Evolutionary conservation across 2,113 vertebrate species (phyloP).

Genomic region (Tragelaphus buxtoni): DNA sequence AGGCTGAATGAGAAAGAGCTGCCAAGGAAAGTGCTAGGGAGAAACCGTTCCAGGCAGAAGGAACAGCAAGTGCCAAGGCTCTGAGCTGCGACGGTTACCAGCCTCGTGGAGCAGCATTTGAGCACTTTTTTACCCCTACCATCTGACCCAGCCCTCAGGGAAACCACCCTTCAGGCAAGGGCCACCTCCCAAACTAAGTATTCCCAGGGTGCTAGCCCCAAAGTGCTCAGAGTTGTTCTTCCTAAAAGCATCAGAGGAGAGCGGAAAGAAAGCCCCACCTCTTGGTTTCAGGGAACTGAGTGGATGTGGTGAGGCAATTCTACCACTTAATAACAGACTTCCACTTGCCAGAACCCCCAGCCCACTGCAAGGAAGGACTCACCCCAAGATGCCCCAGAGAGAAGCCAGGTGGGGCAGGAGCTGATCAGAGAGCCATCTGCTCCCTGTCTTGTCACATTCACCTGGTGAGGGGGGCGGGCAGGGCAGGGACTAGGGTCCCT

Average conservation of each 20-base stretch:
- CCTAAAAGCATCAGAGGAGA: neutral
- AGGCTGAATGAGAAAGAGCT: neutral
- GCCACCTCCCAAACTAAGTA: neutral
- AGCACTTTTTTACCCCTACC: neutral
- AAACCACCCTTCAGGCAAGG: neutral
- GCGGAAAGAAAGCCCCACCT: neutral
- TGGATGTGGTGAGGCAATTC: neutral
- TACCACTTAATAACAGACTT: neutral
- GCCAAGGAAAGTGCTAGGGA: neutral
- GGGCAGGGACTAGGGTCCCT: neutral
- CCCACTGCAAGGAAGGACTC: neutral
- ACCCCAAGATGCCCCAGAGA: neutral
- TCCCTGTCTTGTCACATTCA: neutral
- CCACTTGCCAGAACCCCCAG: neutral
- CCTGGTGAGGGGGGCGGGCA: neutral
- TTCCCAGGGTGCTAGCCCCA: neutral
- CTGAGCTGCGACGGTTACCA: too few species aligned
- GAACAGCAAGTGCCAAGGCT: neutral
- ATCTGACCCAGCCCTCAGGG: neutral
- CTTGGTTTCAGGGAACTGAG: neutral
- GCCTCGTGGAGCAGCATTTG: neutral
- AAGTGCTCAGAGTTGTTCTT: neutral
- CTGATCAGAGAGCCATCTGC: neutral
- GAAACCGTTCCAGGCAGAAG: neutral
- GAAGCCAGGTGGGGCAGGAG: neutral